These are phyloP conservation scores for Brienomyrus brachyistius DNA, from an alignment of 2,113 vertebrate species.

Conservation along the genomic window DNA sequence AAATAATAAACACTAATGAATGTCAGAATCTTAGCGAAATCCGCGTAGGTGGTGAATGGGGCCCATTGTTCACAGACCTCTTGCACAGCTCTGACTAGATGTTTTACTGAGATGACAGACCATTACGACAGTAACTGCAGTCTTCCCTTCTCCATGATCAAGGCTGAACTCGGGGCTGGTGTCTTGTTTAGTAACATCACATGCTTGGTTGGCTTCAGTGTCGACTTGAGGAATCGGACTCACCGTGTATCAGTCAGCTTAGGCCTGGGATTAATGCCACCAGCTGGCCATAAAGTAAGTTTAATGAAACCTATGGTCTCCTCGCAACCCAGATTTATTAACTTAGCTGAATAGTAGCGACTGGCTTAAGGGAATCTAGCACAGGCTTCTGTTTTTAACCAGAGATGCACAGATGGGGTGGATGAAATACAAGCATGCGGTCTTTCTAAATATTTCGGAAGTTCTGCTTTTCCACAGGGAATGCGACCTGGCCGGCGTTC, in stretches of 20 bases:
- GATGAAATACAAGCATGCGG: background rate
- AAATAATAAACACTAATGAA: background rate
- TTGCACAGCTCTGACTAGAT: background rate
- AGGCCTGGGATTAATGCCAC: background rate
- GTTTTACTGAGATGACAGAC: background rate
- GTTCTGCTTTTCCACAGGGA: background rate
- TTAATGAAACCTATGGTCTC: background rate
- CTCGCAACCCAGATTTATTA: background rate
- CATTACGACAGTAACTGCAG: background rate
- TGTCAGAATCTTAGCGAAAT: background rate
- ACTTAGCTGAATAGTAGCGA: background rate
- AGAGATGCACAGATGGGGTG: background rate
- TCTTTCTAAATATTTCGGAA: background rate
- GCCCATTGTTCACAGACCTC: background rate
- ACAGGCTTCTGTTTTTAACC: background rate
- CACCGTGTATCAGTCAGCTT: background rate
- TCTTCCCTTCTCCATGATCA: background rate
- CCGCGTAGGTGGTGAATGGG: background rate
- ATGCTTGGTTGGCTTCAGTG: background rate
- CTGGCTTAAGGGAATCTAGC: background rate
- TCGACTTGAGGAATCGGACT: background rate
- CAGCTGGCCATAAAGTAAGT: background rate
- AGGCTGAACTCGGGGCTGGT: background rate
- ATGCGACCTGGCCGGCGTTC: background rate
- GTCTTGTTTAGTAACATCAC: background rate